phyloP scores from a whole-genome alignment of 2,113 vertebrate species.

The Panthera uncia region DNA sequence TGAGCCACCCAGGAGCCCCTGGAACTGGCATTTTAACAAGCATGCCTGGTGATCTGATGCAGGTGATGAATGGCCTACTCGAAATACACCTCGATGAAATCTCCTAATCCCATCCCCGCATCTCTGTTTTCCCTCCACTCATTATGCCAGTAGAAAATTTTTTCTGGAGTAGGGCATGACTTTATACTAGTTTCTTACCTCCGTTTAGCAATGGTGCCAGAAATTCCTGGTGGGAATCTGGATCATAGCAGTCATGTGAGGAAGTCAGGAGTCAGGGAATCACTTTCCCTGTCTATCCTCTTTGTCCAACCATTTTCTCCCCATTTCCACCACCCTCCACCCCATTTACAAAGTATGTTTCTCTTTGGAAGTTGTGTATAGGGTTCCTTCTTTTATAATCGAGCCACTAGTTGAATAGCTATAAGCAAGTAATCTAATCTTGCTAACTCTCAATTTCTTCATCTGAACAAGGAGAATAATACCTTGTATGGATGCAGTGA shows the following conservation, averaged over 20 bases:
- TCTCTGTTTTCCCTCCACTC: background rate
- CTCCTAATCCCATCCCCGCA: background rate
- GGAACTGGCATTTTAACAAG: background rate
- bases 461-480: background rate
- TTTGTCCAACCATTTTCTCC: background rate
- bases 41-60: background rate
- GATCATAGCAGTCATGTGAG: background rate
- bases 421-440: background rate
- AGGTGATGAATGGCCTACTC: background rate
- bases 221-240: background rate
- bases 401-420: background rate
- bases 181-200: background rate
- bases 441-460: background rate
- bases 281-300: background rate
- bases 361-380: background rate
- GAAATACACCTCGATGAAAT: background rate
- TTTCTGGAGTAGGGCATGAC: background rate
- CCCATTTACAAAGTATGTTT: background rate
- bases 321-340: background rate
- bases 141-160: too few relatives aligned
- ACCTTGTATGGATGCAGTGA: background rate
- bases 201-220: background rate
- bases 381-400: background rate
- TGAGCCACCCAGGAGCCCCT: too few relatives aligned
- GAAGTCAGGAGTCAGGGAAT: background rate